Base-by-base conservation (phyloP, 2,113 vertebrate genomes). In the Rhagologus leucostigma region DNA sequence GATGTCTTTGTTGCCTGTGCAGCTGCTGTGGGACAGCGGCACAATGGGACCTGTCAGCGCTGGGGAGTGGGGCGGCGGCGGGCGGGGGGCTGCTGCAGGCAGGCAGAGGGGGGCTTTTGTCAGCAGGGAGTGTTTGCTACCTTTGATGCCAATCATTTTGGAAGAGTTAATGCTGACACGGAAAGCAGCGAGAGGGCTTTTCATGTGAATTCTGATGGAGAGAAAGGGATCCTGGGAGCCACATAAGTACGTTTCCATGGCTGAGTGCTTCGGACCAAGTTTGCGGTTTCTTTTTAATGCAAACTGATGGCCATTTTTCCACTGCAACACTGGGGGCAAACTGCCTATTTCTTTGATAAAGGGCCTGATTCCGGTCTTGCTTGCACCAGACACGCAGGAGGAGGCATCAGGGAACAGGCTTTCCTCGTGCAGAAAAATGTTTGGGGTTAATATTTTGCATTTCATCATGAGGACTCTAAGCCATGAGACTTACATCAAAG, bases 61-160 rank as follows among this genome's bases (percentile, higher is more conserved):
- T 22, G 83, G 71, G 74, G 65, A 90, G 60, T 0, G 7, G 88
- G 82, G n/a, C 2, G 27, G 84, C 14, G 50, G 77, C 0, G 14
- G 56, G 79, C 5, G 7, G 83, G 73, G 68, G 92, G 70, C 52
- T 89, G 89, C 53, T 5, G 23, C 69, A 47, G 81, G 65, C 59
- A 23, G 88, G 60, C 33, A 3, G 20, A 33, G 49, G 50, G 60
- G 24, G 30, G 65, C 56, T 78, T 94, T 91, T 96, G 94, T 94
- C 59, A 33, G 84, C 70, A 79, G 78, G 75, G 80, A 92, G 13
- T 82, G 76, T 86, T 92, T 89, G 79, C 90, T 70, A 91, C 83
- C 91, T 95, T 93, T 93, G 91, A 73, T 82, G 95, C 75, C 82
- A 95, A 73, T 87, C 87, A 59, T 33, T 74, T 56, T 16, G 89